phyloP scores from a whole-genome alignment of 1,140 invertebrate genomes.

The Hestina assimilis region DNA sequence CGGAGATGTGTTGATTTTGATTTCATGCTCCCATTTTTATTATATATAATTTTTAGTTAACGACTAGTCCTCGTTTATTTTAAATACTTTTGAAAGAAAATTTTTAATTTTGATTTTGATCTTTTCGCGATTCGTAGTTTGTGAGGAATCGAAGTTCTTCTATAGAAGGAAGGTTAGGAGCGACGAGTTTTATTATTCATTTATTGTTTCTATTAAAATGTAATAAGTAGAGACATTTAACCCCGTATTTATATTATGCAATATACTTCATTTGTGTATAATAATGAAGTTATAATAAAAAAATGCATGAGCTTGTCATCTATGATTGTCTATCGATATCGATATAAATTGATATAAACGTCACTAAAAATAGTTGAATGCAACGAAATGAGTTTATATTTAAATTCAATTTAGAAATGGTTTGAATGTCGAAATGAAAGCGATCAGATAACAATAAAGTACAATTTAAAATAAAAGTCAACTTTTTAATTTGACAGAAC shows the following conservation, averaged over 20 bases:
- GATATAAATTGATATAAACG: constrained; percentile 6
- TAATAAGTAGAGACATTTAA: constrained; percentile 52
- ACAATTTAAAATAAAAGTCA: neutral
- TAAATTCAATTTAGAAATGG: no score
- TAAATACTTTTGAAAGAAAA: no score
- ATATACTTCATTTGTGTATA: constrained; percentile 57
- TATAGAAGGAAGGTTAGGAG: constrained; percentile 44
- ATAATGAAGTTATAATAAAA: constrained; percentile 52
- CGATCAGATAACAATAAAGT: neutral
- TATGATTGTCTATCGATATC: constrained; percentile 18
- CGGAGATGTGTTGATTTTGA: constrained; percentile 41
- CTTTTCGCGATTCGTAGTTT: constrained; percentile 28
- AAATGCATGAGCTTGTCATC: constrained; percentile 58
- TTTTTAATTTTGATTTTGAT: constrained; percentile 30
- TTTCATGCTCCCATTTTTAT: constrained; percentile 53
- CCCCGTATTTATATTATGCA: constrained; percentile 55
- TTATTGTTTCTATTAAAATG: constrained; percentile 73
- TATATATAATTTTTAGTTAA: constrained; percentile 51
- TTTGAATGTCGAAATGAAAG: neutral
- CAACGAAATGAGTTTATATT: constrained; percentile 1
- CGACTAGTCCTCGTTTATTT: no score
- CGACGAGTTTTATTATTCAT: constrained; percentile 73
- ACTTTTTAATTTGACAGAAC: neutral
- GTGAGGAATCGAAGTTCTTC: constrained; percentile 45
- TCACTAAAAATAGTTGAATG: neutral